These are phyloP conservation scores for Siderastrea siderea DNA, from an alignment of 92 coral and sea anemone genomes.

Conservation along the genomic window DNA sequence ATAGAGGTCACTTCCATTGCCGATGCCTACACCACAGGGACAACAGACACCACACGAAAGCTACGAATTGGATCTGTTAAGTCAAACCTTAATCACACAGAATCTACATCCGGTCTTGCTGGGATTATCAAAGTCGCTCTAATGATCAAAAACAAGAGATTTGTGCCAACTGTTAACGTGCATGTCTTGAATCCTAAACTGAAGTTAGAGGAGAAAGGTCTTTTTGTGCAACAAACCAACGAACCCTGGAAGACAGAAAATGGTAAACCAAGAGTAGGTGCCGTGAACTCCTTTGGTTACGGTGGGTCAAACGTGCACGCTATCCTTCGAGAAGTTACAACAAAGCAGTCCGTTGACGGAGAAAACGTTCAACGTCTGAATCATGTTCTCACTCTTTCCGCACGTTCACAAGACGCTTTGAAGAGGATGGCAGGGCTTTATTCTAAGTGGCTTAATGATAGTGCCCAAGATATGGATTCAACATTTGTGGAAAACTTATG, in stretches of 20 bases:
- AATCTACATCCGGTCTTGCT: slow-evolving; percentile 87
- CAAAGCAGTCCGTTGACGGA: not conserved
- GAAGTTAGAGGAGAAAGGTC: slow-evolving; percentile 73
- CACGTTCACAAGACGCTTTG: slow-evolving; percentile 74
- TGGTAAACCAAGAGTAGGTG: slow-evolving; percentile 80
- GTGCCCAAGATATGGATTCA: slow-evolving; percentile 53
- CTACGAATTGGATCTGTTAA: slow-evolving; percentile 85
- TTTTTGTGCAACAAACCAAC: slow-evolving; percentile 68
- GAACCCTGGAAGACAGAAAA: slow-evolving; percentile 73
- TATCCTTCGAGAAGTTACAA: slow-evolving; percentile 67
- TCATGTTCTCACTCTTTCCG: slow-evolving; percentile 72
- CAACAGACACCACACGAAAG: slow-evolving; percentile 13
- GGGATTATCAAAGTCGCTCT: slow-evolving; percentile 83
- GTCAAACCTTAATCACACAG: slow-evolving; percentile 91
- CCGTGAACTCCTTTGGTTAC: slow-evolving; percentile 87
- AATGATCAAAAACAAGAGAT: slow-evolving; percentile 78
- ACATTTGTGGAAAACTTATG: slow-evolving; percentile 66
- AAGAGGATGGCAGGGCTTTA: slow-evolving; percentile 56
- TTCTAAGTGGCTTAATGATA: slow-evolving; percentile 68
- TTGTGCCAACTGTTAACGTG: slow-evolving; percentile 81
- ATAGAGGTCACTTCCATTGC: slow-evolving; percentile 82
- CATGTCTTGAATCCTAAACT: slow-evolving; percentile 71
- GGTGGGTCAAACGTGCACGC: slow-evolving; percentile 92
- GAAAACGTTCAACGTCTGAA: not conserved
- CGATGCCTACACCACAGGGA: slow-evolving; percentile 59